Evolutionary conservation across 2,888 invertebrate species (phyloP), one percentile per base, ranked within the genome.

Genomic region (Choristoneura rosaceana): DNA sequence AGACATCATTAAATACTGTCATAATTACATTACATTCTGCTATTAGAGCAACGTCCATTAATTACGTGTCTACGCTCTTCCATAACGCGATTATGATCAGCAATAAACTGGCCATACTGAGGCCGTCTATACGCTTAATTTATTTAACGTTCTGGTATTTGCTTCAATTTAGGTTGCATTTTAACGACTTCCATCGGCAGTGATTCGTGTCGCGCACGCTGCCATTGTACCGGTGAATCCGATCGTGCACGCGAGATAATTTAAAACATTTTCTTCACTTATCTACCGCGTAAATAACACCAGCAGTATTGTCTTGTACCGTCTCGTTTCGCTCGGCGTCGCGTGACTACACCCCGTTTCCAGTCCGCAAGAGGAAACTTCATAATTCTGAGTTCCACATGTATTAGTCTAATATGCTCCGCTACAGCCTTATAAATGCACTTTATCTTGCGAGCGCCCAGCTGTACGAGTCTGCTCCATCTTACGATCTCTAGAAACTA

Each of bases 301-400:
- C 77, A 80, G 78, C 81, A 76, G 85, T 84, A 90, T 89, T 89
- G 90, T 91, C 88, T 90, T 82, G 85, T 82, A 77, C 77, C 74
- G 80, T 76, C 77, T 80, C 82, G 86, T 82, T 87, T 84, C 80
- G 86, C 84, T 85, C 78, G 74, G 75, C 79, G 79, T 92, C 83
- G 92, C 93, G 92, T 93, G 91, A 88, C 87, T 82, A 78, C 74
- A 74, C 81, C 80, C 85, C 84, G 85, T 92, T 91, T 86, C 81
- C 80, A 80, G 75, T 76, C 79, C 77, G 77, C 76, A 63, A 74
- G 82, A 85, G 85, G 82, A 88, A 88, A 88, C 87, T 87, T 89
- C 88, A 89, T 89, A 89, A 89, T 85, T 88, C 81, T 80, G 76
- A 81, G 78, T 77, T 79, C 80, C 75, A 81, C 78, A 79, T 84